Evolutionary conservation across 2,888 invertebrate genomes (phyloP), one percentile per base, ranked within the genome.

Genomic region (Oligia fasciuncula): DNA sequence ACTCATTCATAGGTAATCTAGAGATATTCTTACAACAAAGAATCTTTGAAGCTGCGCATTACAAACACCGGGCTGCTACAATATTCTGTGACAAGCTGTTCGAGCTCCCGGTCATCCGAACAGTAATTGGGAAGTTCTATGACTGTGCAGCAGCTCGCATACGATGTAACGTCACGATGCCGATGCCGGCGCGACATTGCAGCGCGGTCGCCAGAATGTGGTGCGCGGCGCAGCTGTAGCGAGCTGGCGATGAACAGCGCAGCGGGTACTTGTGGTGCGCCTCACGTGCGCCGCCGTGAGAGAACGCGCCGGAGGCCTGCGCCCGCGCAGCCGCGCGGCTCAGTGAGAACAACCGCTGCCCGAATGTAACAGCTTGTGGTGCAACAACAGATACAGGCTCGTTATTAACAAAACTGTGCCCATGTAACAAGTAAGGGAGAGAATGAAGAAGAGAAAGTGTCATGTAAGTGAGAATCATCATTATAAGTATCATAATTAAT

Each of bases 181-280:
- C 6, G 40, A 40, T 40, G 57, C 9, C 11, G 49, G 13, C 5
- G 51, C 4, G 3, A n/a, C 35, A 49, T 49, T 40, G n/a, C 71
- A 35, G 62, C 35, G n/a, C 29, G 29, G 29, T 49, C 49, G 17
- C 17, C 9, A 40, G 9, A 9, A 19, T 40, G 17, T 49, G 60
- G 4, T 1, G 72, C 73, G n/a, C 11, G 13, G 46, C 46, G 13
- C 14, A 19, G 63, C 29, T 17, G 19, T n/a, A 46, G 89, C 90
- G 88, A 86, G 79, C 74, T 69, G 29, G 40, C 75, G 49, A 73
- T 81, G 80, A 79, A 85, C 76, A 74, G 75, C 63, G n/a, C 17
- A 35, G 46, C 29, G 62, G 72, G 49, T 72, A 75, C 51, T 77
- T 72, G 75, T 54, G 29, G 54, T 78, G 76, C 78, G 46, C 46